A percentile compares a stretch with the other conserved stretches of the same genome.
Conservation (phyloP, 2,113 vertebrate species). For the Symphodus melops region DNA sequence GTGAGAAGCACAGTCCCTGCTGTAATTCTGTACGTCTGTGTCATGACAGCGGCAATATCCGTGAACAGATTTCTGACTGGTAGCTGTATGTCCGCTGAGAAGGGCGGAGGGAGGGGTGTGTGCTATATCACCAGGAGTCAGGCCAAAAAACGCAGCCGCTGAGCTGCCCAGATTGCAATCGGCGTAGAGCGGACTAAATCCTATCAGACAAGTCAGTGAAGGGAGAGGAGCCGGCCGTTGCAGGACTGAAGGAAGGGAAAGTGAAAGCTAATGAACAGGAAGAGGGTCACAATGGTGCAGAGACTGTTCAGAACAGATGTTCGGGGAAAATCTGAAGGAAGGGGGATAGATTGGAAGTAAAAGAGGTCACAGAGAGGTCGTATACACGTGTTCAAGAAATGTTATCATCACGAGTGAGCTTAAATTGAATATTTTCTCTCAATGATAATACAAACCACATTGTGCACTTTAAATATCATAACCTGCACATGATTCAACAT, state of each 20-base stretch:
- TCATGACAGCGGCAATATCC: constrained; percentile 54
- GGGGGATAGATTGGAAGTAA: constrained; percentile 12
- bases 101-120: constrained; percentile 26
- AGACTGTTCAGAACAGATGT: constrained; percentile 61
- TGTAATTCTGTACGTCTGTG: constrained; percentile 51
- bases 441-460: not conserved
- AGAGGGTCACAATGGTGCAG: constrained; percentile 62
- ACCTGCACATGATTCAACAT: not conserved
- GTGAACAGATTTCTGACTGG: constrained; percentile 51
- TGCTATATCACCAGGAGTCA: constrained; percentile 70
- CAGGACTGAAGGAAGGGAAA: constrained; percentile 64
- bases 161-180: constrained; percentile 82
- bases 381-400: too few relatives aligned
- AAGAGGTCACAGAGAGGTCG: too few relatives aligned
- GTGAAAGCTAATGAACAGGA: constrained; percentile 78
- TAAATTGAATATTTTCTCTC: too few relatives aligned
- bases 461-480: not conserved
- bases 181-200: constrained; percentile 78
- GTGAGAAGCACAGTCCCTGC: constrained; percentile 11
- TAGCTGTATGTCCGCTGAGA: constrained; percentile 45
- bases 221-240: constrained; percentile 71
- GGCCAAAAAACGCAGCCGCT: constrained; percentile 75
- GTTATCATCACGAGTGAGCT: too few relatives aligned
- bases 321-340: constrained; percentile 37
- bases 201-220: constrained; percentile 84